Conservation (phyloP, 2,888 invertebrate species). For the Pimpla rufipes region DNA sequence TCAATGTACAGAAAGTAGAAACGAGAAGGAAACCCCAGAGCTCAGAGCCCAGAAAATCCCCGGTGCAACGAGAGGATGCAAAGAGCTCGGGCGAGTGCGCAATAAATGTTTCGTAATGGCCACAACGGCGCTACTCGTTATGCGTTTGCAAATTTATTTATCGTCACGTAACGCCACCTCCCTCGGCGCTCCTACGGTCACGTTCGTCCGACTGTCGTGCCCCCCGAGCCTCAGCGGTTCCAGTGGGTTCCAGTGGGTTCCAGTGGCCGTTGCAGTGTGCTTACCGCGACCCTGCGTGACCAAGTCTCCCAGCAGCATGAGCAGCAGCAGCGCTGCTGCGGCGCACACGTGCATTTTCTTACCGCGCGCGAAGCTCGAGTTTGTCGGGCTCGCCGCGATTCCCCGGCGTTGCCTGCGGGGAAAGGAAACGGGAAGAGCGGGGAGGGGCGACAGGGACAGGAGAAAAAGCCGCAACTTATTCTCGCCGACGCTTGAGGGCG, state of each 20-base stretch:
- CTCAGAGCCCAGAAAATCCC: slow-evolving; percentile 6
- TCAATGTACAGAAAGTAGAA: neutral
- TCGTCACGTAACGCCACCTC: slow-evolving; percentile 26
- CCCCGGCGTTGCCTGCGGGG: neutral
- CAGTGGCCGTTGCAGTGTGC: slow-evolving; percentile 12
- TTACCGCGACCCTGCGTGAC: slow-evolving; percentile 28
- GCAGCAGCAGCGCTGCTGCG: neutral
- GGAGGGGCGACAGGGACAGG: neutral
- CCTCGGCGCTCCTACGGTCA: slow-evolving; percentile 18
- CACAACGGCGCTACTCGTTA: slow-evolving; percentile 16
- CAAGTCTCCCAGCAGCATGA: slow-evolving; percentile 9
- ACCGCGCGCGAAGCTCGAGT: slow-evolving; percentile 1
- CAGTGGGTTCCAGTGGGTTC: neutral
- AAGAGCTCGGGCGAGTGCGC: slow-evolving; percentile 11
- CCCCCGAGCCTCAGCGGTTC: too few relatives aligned
- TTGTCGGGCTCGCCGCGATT: neutral
- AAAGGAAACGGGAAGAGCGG: slow-evolving; percentile 10
- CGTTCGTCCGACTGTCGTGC: slow-evolving; percentile 19
- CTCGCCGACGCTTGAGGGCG: slow-evolving; percentile 13
- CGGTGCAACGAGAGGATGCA: slow-evolving; percentile 18
- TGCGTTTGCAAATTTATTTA: slow-evolving; percentile 27
- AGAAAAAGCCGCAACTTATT: neutral
- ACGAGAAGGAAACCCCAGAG: neutral
- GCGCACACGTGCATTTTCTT: slow-evolving; percentile 29
- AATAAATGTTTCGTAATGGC: slow-evolving; percentile 36